phyloP scores from a whole-genome alignment of 2,797 vertebrate species.

The Staurois parvus region DNA sequence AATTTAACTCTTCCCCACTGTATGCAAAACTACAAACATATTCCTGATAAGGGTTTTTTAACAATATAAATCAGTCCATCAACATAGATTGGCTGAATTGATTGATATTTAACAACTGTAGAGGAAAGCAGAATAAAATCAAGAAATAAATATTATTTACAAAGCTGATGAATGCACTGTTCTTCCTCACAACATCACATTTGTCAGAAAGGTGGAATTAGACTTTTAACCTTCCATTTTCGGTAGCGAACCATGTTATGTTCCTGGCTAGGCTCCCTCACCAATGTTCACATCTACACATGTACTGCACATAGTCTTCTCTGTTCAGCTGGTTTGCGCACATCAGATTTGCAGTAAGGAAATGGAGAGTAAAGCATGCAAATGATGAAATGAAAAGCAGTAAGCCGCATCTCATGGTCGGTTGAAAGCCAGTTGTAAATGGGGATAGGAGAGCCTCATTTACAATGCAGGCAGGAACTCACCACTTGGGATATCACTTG shows the following conservation, averaged over 20 bases:
- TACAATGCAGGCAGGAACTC: constrained; percentile 82
- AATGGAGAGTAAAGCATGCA: constrained; percentile 66
- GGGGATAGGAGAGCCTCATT: constrained; percentile 75
- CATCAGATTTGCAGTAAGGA: background rate
- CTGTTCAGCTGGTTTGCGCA: background rate
- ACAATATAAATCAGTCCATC: no score
- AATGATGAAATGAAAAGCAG: constrained; percentile 78
- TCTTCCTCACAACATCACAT: background rate
- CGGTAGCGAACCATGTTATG: background rate
- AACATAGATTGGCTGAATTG: background rate
- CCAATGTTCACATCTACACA: background rate
- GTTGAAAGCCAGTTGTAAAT: constrained; percentile 86
- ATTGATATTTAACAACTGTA: background rate
- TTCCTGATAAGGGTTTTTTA: no score
- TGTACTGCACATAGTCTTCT: background rate
- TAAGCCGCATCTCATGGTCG: constrained; percentile 72
- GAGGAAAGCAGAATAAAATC: background rate
- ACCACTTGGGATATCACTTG: constrained; percentile 91
- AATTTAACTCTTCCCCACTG: no score
- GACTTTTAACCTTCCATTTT: background rate
- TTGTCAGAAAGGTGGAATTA: background rate
- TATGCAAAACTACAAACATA: no score
- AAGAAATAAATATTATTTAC: background rate
- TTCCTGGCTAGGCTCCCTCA: background rate
- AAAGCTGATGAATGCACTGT: background rate